These are phyloP conservation scores for Habroteleia sp. DNA, from an alignment of 2,888 invertebrate genomes.

Conservation along the genomic window DNA sequence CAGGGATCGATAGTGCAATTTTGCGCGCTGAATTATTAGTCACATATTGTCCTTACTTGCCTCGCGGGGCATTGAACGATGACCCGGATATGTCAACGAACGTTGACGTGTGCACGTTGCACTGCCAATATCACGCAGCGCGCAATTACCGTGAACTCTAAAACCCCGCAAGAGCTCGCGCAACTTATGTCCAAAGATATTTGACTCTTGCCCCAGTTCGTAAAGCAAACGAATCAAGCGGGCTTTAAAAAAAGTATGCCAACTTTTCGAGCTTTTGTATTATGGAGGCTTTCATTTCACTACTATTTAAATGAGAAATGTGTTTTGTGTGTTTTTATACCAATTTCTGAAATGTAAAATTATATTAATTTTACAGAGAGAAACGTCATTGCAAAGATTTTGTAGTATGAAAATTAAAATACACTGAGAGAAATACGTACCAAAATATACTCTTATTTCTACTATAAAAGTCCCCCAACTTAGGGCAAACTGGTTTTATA, in stretches of 20 bases:
- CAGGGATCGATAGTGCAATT: constrained; percentile 49
- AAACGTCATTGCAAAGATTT: too few relatives aligned
- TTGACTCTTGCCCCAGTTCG: constrained; percentile 51
- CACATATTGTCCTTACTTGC: constrained; percentile 40
- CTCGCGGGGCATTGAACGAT: constrained; percentile 31
- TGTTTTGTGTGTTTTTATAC: too few relatives aligned
- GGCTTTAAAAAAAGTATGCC: constrained; percentile 22
- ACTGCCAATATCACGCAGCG: constrained; percentile 36
- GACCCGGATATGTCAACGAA: constrained; percentile 55
- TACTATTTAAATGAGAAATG: too few relatives aligned
- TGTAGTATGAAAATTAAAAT: too few relatives aligned
- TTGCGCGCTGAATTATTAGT: constrained; percentile 52
- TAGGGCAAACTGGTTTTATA: too few relatives aligned
- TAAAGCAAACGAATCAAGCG: constrained; percentile 26
- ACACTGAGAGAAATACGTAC: too few relatives aligned
- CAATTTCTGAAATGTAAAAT: too few relatives aligned
- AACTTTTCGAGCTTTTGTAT: constrained; percentile 30
- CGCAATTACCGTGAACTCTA: constrained; percentile 54
- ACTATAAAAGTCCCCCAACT: too few relatives aligned
- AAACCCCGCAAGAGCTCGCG: constrained; percentile 9
- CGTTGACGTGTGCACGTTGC: constrained; percentile 32
- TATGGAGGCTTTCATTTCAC: constrained; percentile 14
- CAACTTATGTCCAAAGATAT: constrained; percentile 37
- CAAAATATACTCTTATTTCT: too few relatives aligned
- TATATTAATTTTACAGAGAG: too few relatives aligned